Conservation (phyloP, 2,797 vertebrate species). For the Myiotriccus ornatus region DNA sequence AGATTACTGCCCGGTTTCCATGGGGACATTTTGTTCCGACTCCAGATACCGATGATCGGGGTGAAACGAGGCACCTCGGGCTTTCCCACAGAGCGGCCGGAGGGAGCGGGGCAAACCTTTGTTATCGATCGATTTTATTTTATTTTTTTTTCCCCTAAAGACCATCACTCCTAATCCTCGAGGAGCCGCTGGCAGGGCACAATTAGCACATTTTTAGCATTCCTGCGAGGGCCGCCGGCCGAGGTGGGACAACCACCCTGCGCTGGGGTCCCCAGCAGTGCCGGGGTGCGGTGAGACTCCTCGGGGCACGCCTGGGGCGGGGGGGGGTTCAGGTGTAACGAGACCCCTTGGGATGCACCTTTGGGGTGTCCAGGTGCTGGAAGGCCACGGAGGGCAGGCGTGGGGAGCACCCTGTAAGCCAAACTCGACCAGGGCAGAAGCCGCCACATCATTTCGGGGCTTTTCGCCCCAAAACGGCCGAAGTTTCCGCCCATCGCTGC, state of each 20-base stretch:
- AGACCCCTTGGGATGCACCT: background rate
- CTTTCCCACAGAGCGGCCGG: background rate
- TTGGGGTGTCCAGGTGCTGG: background rate
- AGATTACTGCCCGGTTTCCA: conserved; percentile 76
- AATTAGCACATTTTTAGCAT: conserved; percentile 51
- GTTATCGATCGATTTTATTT: background rate
- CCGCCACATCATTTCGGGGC: background rate
- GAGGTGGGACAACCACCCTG: background rate
- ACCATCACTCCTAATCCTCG: conserved; percentile 47
- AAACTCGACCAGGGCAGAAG: background rate
- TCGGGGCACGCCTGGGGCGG: background rate
- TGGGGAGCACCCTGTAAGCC: background rate
- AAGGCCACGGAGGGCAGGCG: fast-evolving
- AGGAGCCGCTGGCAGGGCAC: conserved; percentile 43
- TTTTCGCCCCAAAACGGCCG: background rate
- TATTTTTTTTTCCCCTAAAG: background rate
- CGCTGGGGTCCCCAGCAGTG: fast-evolving
- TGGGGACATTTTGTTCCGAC: conserved; percentile 72
- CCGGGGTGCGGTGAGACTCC: background rate
- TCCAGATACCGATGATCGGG: conserved; percentile 38
- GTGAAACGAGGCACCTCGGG: conserved; percentile 19
- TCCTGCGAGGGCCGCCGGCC: conserved; percentile 15
- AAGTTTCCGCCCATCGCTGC: background rate
- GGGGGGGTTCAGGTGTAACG: background rate
- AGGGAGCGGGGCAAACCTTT: background rate